Conservation (phyloP, 2,797 vertebrate genomes). For the Poeciliopsis turneri region DNA sequence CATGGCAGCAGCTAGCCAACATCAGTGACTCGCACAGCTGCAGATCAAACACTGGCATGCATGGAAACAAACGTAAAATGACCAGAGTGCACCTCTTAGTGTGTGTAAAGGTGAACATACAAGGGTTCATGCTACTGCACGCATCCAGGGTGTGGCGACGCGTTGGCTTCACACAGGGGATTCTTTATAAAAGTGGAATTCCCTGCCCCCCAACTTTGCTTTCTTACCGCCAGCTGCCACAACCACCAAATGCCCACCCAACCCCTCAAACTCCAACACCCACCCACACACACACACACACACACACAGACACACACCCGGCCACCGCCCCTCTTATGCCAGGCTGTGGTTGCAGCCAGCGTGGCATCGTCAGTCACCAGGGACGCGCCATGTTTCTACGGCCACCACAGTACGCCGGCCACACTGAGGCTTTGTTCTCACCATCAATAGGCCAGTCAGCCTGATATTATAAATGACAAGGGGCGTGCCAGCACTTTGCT, state of each 20-base stretch:
- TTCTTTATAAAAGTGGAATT: conserved; percentile 63
- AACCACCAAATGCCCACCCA: conserved; percentile 65
- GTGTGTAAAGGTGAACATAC: conserved; percentile 8
- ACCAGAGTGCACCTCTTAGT: neutral
- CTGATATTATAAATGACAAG: conserved; percentile 73
- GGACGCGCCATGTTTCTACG: conserved; percentile 70
- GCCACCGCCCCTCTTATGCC: conserved; percentile 38
- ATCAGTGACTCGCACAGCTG: conserved; percentile 2
- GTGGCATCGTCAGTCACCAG: conserved; percentile 72
- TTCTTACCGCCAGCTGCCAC: conserved; percentile 72
- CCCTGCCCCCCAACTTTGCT: conserved; percentile 13
- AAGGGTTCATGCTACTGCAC: neutral
- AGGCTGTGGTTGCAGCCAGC: conserved; percentile 72
- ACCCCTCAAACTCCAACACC: conserved; percentile 22
- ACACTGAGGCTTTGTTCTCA: conserved; percentile 76
- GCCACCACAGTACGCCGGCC: conserved; percentile 65
- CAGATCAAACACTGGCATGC: neutral
- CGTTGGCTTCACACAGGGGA: conserved; percentile 60
- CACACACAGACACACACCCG: neutral
- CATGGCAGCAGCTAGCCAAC: conserved; percentile 21
- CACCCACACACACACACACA: conserved; percentile 9
- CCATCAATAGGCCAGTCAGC: conserved; percentile 75
- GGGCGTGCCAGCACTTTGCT: conserved; percentile 53
- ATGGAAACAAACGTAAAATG: neutral
- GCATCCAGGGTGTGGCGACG: conserved; percentile 63